These are phyloP conservation scores for Tortrix viridana DNA, from an alignment of 2,888 invertebrate genomes.

Conservation along the genomic window DNA sequence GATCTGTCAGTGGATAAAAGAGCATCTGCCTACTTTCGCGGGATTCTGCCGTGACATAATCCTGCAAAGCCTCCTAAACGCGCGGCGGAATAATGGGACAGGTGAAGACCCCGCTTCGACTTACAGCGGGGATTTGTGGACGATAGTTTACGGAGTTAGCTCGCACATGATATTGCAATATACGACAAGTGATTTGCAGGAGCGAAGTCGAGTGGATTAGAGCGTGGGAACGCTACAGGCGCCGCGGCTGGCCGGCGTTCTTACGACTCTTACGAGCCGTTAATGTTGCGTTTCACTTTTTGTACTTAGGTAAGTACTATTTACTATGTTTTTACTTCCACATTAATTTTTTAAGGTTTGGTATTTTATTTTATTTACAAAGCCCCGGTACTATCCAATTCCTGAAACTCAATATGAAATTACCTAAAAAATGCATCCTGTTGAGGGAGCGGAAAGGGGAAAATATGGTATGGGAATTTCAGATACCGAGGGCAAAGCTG, in stretches of 20 bases:
- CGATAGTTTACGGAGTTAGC: conserved; percentile 41
- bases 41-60: conserved; percentile 54
- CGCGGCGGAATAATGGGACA: conserved; percentile 55
- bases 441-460: too few species aligned
- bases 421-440: too few species aligned
- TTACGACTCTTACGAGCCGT: conserved; percentile 2
- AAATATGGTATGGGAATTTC: too few species aligned
- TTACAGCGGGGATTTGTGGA: conserved; percentile 47
- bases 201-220: conserved; percentile 25
- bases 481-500: too few species aligned
- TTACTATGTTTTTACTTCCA: neutral
- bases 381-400: too few species aligned
- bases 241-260: conserved; percentile 3
- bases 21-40: conserved; percentile 55
- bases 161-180: conserved; percentile 34
- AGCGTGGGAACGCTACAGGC: conserved; percentile 6
- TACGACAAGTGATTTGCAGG: conserved; percentile 32
- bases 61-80: conserved; percentile 59
- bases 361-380: neutral
- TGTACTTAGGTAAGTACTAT: too few species aligned
- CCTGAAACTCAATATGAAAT: too few species aligned
- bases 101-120: conserved; percentile 51
- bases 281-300: conserved; percentile 3
- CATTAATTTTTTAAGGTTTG: neutral
- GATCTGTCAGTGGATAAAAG: conserved; percentile 59